Conservation (phyloP, 2,113 vertebrate species). For the Melanotaenia duboulayi region DNA sequence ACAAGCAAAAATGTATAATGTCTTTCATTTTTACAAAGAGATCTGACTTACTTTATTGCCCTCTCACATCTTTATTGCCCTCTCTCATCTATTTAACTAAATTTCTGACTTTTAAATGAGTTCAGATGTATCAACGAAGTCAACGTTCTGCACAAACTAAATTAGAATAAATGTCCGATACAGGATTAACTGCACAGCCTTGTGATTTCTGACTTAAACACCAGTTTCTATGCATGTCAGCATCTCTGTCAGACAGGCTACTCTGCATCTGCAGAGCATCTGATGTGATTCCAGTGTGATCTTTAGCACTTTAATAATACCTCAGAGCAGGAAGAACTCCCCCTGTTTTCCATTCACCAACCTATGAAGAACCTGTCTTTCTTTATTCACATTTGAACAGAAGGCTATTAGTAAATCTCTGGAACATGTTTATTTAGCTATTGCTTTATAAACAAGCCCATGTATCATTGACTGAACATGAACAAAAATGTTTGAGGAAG, state of each 20-base stretch:
- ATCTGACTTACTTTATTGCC: constrained; percentile 22
- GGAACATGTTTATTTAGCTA: constrained; percentile 18
- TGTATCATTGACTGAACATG: constrained; percentile 35
- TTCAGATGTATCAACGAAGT: constrained; percentile 34
- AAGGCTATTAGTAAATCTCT: constrained; percentile 20
- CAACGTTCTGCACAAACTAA: constrained; percentile 16
- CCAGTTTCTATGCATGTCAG: constrained; percentile 1
- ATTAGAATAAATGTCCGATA: constrained; percentile 15
- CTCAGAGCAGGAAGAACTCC: constrained; percentile 40
- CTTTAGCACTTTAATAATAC: constrained; percentile 16
- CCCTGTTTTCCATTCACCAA: constrained; percentile 19
- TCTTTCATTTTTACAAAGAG: constrained; percentile 1
- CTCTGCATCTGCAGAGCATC: constrained; percentile 30
- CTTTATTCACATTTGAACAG: constrained; percentile 22
- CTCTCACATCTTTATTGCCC: constrained; percentile 10
- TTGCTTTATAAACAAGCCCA: constrained; percentile 48
- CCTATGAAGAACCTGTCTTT: constrained; percentile 6
- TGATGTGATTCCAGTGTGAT: constrained; percentile 32
- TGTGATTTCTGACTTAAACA: constrained; percentile 34
- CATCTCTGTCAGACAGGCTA: constrained; percentile 10
- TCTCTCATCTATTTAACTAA: constrained; percentile 2
- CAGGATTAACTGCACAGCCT: constrained; percentile 19
- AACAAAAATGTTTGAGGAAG: constrained; percentile 12
- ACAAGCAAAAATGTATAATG: constrained; percentile 15
- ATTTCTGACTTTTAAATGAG: constrained; percentile 33